phyloP scores from a whole-genome alignment of 2,888 invertebrate species.

The Chironomus tentans region DNA sequence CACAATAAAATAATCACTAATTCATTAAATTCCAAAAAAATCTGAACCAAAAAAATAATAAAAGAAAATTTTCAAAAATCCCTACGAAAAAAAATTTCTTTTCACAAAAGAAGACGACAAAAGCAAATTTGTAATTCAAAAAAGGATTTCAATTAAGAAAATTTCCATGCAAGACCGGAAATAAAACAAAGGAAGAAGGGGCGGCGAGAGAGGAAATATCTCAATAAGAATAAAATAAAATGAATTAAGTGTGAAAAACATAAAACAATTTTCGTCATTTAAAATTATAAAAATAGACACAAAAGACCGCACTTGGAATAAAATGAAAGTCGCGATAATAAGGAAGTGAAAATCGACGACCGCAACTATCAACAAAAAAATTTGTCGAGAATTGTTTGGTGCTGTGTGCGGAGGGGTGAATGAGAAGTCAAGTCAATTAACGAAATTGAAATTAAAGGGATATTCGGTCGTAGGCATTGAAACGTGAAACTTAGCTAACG shows the following conservation, averaged over 20 bases:
- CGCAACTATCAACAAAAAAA: background rate
- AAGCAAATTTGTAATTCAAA: background rate
- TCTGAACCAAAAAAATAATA: too few species aligned
- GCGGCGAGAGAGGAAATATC: slow-evolving; percentile 8
- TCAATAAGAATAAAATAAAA: slow-evolving; percentile 8
- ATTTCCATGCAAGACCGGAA: background rate
- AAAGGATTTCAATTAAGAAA: background rate
- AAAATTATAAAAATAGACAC: background rate
- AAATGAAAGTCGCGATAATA: background rate
- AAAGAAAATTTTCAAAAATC: too few species aligned
- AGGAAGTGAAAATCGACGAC: background rate
- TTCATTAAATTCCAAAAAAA: too few species aligned
- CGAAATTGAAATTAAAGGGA: background rate
- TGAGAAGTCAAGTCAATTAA: background rate
- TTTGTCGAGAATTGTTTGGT: background rate
- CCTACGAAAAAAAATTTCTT: too few species aligned
- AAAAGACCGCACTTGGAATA: background rate
- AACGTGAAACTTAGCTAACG: background rate
- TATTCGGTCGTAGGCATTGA: background rate
- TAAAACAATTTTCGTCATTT: background rate
- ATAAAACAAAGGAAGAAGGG: slow-evolving; percentile 2
- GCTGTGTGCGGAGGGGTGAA: too few species aligned
- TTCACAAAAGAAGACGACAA: background rate
- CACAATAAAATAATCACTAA: too few species aligned
- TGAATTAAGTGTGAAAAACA: slow-evolving; percentile 22